phyloP scores from a whole-genome alignment of 1,140 invertebrate species.

The Megalopta genalis region DNA sequence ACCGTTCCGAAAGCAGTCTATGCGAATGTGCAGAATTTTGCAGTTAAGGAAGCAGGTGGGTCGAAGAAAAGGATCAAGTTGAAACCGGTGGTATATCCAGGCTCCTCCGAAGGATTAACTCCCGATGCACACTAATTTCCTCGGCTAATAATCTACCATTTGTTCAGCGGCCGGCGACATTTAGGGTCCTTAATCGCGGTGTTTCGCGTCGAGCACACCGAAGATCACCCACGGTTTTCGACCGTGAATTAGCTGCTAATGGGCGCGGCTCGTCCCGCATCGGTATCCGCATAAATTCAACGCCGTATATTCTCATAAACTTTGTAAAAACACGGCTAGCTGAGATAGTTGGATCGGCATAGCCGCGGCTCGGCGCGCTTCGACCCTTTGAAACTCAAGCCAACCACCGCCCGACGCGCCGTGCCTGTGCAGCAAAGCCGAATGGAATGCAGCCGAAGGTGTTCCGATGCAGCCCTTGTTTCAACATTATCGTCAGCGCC shows the following conservation, averaged over 20 bases:
- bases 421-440: conserved; percentile 67
- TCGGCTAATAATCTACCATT: not conserved
- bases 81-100: not conserved
- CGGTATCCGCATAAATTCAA: conserved; percentile 3
- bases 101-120: not conserved
- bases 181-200: no score
- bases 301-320: not conserved
- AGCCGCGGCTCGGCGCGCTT: not conserved
- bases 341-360: conserved; percentile 29
- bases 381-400: conserved; percentile 60
- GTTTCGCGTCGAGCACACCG: not conserved
- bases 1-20: not conserved
- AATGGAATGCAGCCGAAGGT: conserved; percentile 67
- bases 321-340: conserved; percentile 33
- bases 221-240: not conserved
- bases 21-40: not conserved
- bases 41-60: not conserved
- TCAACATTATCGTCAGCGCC: conserved; percentile 53
- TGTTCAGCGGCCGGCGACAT: not conserved
- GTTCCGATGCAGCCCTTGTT: conserved; percentile 60
- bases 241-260: conserved; percentile 2
- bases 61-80: not conserved
- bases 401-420: conserved; percentile 37
- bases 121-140: not conserved
- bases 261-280: not conserved